A percentile compares a stretch with the other conserved stretches of the same genome.
Evolutionary conservation across 1,140 invertebrate species (phyloP).

Genomic region (Saccostrea glomerata): DNA sequence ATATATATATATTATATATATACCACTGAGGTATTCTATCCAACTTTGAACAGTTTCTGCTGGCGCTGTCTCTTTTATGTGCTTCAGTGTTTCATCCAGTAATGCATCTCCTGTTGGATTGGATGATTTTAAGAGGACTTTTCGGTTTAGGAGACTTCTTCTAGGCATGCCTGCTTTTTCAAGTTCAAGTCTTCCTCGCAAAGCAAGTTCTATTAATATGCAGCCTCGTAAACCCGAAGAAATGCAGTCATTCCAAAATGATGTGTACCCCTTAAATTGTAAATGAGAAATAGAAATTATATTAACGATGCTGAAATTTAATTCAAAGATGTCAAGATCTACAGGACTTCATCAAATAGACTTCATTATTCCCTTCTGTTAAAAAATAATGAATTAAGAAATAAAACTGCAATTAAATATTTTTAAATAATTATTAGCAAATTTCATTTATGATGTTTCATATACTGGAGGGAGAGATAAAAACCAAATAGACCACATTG

Average conservation of each 20-base stretch:
- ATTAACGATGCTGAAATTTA: no score
- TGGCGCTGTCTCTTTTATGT: conserved; percentile 93
- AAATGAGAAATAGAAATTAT: background rate
- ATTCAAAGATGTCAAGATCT: no score
- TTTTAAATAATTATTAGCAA: no score
- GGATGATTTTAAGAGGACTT: conserved; percentile 87
- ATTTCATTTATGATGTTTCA: no score
- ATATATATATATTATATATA: no score
- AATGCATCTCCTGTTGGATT: conserved; percentile 98
- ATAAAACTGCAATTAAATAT: no score
- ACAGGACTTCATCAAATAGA: no score
- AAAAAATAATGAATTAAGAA: no score
- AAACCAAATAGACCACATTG: no score
- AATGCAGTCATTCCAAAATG: conserved; percentile 99
- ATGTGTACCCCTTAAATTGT: conserved; percentile 95
- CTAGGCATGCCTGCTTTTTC: conserved; percentile 98
- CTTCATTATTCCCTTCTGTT: no score
- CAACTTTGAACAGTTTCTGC: conserved; percentile 98
- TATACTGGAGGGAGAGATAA: no score
- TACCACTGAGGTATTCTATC: conserved; percentile 99
- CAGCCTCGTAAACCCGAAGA: conserved; percentile 98
- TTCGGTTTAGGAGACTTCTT: conserved; percentile 89
- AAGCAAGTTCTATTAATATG: conserved; percentile 97
- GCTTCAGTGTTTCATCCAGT: conserved; percentile 98
- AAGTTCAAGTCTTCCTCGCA: conserved; percentile 96